phyloP scores from a whole-genome alignment of 2,888 invertebrate genomes.

The Helicoverpa assulta region DNA sequence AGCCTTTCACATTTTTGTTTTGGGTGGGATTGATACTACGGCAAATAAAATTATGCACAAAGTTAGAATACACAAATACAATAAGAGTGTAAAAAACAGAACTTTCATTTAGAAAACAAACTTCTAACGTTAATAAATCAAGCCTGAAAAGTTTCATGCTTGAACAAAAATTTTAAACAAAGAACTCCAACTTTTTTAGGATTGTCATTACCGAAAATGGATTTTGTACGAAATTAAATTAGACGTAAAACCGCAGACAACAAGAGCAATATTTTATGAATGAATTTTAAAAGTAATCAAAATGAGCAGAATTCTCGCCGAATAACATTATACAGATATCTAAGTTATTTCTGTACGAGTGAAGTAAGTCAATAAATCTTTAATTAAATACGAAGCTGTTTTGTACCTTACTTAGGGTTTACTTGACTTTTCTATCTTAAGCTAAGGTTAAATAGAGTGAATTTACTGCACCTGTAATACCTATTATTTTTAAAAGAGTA shows the following conservation, averaged over 20 bases:
- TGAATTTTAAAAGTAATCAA: conserved; percentile 32
- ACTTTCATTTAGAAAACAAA: background rate
- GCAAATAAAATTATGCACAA: no score
- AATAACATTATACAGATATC: conserved; percentile 18
- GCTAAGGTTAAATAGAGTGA: conserved; percentile 3
- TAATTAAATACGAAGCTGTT: background rate
- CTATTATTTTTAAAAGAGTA: no score
- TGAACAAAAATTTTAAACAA: background rate
- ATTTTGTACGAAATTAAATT: conserved; percentile 25
- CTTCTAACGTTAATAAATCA: conserved; percentile 3
- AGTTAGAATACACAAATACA: background rate
- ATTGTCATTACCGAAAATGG: conserved; percentile 20
- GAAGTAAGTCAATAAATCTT: conserved; percentile 36
- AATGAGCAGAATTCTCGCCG: conserved; percentile 9
- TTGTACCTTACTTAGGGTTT: background rate
- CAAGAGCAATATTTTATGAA: conserved; percentile 24
- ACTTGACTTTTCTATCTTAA: background rate
- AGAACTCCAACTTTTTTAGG: conserved; percentile 5
- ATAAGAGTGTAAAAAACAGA: background rate
- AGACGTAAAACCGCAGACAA: conserved; percentile 5
- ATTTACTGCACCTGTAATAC: no score
- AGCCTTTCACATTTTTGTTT: no score
- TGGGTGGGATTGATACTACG: no score
- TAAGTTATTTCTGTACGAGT: conserved; percentile 15
- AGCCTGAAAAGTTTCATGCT: background rate